These are phyloP conservation scores for Parambassis ranga DNA, from an alignment of 2,797 vertebrate genomes.

Conservation along the genomic window DNA sequence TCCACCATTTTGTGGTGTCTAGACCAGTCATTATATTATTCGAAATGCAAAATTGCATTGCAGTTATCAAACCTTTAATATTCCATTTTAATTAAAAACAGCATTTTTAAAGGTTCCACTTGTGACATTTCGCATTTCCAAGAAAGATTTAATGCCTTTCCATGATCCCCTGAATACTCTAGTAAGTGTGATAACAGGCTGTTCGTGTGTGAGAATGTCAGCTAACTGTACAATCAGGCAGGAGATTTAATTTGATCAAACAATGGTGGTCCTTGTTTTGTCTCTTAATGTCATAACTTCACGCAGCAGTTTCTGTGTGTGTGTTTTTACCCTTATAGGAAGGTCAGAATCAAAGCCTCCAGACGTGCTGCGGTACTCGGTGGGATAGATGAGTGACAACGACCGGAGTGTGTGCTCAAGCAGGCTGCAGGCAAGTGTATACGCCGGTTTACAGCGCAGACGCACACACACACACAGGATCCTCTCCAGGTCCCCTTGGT, in stretches of 20 bases:
- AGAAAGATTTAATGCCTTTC: slow-evolving; percentile 15
- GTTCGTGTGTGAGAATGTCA: neutral
- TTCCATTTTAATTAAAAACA: slow-evolving; percentile 27
- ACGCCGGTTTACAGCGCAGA: slow-evolving; percentile 92
- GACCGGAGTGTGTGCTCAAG: slow-evolving; percentile 94
- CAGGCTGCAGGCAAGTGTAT: slow-evolving; percentile 93
- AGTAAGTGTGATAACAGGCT: slow-evolving; percentile 13
- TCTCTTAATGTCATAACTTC: neutral
- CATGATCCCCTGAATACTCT: slow-evolving; percentile 8
- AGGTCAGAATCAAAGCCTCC: slow-evolving; percentile 90
- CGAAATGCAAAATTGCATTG: slow-evolving; percentile 5
- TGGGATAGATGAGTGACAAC: slow-evolving; percentile 94
- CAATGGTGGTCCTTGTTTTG: neutral
- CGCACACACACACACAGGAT: slow-evolving; percentile 89
- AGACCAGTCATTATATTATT: too few species aligned
- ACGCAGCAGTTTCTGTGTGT: neutral
- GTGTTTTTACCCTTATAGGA: slow-evolving; percentile 88
- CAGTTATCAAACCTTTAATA: slow-evolving; percentile 16
- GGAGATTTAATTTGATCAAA: slow-evolving; percentile 5
- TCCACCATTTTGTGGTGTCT: too few species aligned
- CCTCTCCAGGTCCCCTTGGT: slow-evolving; percentile 89
- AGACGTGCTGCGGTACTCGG: slow-evolving; percentile 96
- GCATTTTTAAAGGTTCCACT: slow-evolving; percentile 11
- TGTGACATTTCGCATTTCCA: slow-evolving; percentile 10
- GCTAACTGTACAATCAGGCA: neutral